These are phyloP conservation scores for Neolamprologus sp. DNA, from an alignment of 2,113 vertebrate species.

Conservation along the genomic window DNA sequence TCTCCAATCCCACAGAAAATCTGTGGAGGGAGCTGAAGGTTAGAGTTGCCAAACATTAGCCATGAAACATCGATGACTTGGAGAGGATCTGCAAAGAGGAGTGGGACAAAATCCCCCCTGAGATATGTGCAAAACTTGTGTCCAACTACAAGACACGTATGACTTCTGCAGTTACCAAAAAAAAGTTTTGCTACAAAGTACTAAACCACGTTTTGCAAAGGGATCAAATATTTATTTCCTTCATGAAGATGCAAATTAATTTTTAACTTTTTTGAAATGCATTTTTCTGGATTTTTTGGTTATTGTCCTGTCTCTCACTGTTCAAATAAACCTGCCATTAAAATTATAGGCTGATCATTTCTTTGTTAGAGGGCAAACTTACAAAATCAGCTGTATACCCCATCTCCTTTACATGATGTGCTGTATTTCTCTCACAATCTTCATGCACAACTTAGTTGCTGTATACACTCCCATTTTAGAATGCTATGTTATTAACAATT, in stretches of 20 bases:
- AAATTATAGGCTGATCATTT: neutral
- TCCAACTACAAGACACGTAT: neutral
- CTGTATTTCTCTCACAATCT: neutral
- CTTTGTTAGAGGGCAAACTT: neutral
- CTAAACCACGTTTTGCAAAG: neutral
- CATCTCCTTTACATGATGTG: neutral
- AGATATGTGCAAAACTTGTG: neutral
- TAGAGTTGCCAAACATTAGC: neutral
- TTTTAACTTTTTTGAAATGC: neutral
- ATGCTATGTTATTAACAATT: neutral
- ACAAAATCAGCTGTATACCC: neutral
- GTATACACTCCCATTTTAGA: neutral
- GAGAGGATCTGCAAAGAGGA: neutral
- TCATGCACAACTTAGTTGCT: neutral
- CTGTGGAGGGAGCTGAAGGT: too few relatives aligned
- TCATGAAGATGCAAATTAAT: neutral
- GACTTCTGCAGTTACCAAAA: neutral
- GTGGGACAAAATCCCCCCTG: neutral
- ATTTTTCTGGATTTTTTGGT: neutral
- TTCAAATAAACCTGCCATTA: neutral
- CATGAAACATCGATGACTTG: neutral
- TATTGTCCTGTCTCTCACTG: neutral
- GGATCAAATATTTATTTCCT: neutral
- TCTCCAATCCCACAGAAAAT: too few relatives aligned
- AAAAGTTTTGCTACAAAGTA: neutral